Evolutionary conservation across 2,113 vertebrate genomes (phyloP), one percentile per base, ranked within the genome.

Genomic region (Mormoops blainvillei): DNA sequence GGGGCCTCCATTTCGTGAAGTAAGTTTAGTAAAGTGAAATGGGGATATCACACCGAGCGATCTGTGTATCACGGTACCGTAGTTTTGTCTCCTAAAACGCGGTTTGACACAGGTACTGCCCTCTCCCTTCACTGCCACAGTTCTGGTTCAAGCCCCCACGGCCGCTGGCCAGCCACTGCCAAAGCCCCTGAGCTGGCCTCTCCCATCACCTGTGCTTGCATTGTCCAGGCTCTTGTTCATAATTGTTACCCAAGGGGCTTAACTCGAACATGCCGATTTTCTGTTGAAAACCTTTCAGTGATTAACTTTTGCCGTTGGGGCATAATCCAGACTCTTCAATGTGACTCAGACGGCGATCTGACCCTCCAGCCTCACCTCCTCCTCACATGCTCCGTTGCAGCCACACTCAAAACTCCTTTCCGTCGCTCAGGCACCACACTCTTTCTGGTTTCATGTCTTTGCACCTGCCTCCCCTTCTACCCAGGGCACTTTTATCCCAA

Each of bases 101-200:
- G 38, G 1, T 20, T 26, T 65, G 22, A 50, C 22, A 1, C 16
- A 20, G 0, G 2, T 16, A 0, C 11, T n/a, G n/a, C 45, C 16
- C 11, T 24, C 31, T 45, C 1, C 33, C 33, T 68, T 91, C 38
- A n/a, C 18, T 48, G 26, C 2, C 31, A 4, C 33, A 52, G 4
- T 20, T 14, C 13, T 43, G 24, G 20, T 52, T 19, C 9, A 20
- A 15, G 52, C 20, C 41, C 41, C 8, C 56, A 3, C 65, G 16
- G 13, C 3, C 4, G 38, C 52, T 77, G 50, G 0, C 65, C 48
- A 58, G 43, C 70, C 61, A 28, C 9, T 5, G 5, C 36, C 14
- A 18, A 41, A 56, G 11, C 38, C 18, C 45, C 52, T 63, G 28
- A 13, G 0, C 58, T 82, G 5, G 1, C 22, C 36, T 74, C 12